Conservation (phyloP, 2,888 invertebrate genomes). For the Tridacna crocea region DNA sequence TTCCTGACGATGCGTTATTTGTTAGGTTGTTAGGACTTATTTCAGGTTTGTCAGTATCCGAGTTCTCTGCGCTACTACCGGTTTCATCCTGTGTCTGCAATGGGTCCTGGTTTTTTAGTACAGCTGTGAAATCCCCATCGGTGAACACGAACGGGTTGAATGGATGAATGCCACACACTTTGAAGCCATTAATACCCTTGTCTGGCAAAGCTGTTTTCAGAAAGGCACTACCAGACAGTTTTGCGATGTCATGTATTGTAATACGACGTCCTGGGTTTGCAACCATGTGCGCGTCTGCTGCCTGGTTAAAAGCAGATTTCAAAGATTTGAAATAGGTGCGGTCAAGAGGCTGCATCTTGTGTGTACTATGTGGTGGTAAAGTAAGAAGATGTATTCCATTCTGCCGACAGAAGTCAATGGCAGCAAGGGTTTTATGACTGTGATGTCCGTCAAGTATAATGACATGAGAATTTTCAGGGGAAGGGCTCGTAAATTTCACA, state of each 20-base stretch:
- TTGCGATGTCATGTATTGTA: constrained; percentile 6
- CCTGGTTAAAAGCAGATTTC: constrained; percentile 42
- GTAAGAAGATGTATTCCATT: constrained; percentile 80
- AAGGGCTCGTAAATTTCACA: constrained; percentile 68
- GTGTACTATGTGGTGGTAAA: constrained; percentile 82
- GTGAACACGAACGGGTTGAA: constrained; percentile 7
- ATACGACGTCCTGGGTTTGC: constrained; percentile 8
- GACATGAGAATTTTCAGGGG: constrained; percentile 70
- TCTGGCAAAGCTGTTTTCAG: constrained; percentile 13
- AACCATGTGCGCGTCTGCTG: constrained; percentile 11
- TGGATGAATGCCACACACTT: constrained; percentile 12
- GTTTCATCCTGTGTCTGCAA: too few relatives aligned
- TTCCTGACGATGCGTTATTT: too few relatives aligned
- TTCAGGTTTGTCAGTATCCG: too few relatives aligned
- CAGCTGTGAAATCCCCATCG: constrained; percentile 14
- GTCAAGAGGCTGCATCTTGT: constrained; percentile 72
- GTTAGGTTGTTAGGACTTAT: too few relatives aligned
- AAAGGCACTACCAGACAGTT: constrained; percentile 1
- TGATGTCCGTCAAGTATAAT: constrained; percentile 82
- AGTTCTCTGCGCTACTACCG: too few relatives aligned
- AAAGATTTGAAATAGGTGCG: constrained; percentile 66
- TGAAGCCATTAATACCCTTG: constrained; percentile 13
- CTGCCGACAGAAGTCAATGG: constrained; percentile 76
- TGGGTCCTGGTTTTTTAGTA: too few relatives aligned
- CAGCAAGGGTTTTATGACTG: constrained; percentile 71